Percentiles rank a stretch among this genome's conserved stretches.
phyloP scores from a whole-genome alignment of 1,140 invertebrate genomes.

The Pseudomyrmex flavicornis region DNA sequence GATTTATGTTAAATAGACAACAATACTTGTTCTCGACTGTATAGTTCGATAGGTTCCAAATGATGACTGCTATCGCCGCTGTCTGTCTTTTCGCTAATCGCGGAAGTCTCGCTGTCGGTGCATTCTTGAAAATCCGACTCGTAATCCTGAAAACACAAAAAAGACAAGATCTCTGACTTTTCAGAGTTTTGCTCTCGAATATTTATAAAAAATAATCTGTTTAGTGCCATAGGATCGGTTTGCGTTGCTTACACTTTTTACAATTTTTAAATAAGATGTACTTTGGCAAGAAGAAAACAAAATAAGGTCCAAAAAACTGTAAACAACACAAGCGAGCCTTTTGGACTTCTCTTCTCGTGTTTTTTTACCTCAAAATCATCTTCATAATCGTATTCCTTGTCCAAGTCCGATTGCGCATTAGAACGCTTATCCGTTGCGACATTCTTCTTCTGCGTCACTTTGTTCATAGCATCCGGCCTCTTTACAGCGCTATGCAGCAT shows the following conservation, averaged over 20 bases:
- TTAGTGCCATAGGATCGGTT: too few relatives aligned
- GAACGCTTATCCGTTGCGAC: neutral
- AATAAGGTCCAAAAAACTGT: too few relatives aligned
- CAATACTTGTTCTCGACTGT: slow-evolving; percentile 74
- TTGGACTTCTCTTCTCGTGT: neutral
- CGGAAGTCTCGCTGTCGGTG: slow-evolving; percentile 79
- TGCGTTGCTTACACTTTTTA: too few relatives aligned
- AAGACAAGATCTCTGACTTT: too few relatives aligned
- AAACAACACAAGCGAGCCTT: too few relatives aligned
- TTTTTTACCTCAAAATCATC: slow-evolving; percentile 85
- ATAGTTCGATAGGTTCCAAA: slow-evolving; percentile 79
- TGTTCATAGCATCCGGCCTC: neutral
- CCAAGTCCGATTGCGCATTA: neutral
- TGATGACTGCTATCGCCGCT: slow-evolving; percentile 67
- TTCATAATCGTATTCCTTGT: slow-evolving; percentile 79
- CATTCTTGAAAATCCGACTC: slow-evolving; percentile 87
- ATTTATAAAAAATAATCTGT: too few relatives aligned
- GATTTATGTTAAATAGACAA: slow-evolving; percentile 15
- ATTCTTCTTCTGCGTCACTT: slow-evolving; percentile 23
- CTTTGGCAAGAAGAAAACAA: too few relatives aligned
- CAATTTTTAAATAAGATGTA: too few relatives aligned
- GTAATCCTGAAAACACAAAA: slow-evolving; percentile 81
- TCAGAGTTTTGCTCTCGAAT: too few relatives aligned
- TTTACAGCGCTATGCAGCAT: slow-evolving; percentile 66
- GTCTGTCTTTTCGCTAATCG: slow-evolving; percentile 79